Percentiles rank a stretch among this genome's conserved stretches.
These are phyloP conservation scores for Andrena minutula DNA, from an alignment of 2,888 invertebrate genomes.

Conservation along the genomic window DNA sequence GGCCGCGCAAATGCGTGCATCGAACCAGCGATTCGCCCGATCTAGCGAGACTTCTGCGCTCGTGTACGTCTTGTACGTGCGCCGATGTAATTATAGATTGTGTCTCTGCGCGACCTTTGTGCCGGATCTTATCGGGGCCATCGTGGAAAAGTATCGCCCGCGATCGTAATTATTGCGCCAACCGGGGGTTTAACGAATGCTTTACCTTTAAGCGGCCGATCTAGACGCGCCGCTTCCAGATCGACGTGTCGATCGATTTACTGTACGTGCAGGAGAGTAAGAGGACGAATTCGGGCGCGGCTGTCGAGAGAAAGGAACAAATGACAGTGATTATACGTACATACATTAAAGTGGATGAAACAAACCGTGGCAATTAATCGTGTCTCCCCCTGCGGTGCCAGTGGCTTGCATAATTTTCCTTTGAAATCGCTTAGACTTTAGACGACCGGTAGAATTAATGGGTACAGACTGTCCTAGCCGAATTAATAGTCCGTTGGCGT, in stretches of 20 bases:
- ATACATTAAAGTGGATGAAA: constrained; percentile 64
- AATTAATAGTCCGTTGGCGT: background rate
- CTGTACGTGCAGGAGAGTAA: constrained; percentile 12
- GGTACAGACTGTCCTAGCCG: constrained; percentile 1
- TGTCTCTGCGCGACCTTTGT: constrained; percentile 79
- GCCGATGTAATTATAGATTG: constrained; percentile 83
- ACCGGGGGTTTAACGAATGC: constrained; percentile 61
- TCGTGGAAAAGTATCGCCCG: constrained; percentile 70
- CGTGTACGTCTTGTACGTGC: constrained; percentile 57
- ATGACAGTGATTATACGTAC: constrained; percentile 61
- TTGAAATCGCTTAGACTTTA: constrained; percentile 26
- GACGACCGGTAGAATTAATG: background rate
- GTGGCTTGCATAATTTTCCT: constrained; percentile 43
- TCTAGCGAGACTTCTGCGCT: constrained; percentile 29
- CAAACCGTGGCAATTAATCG: constrained; percentile 68
- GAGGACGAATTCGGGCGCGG: constrained; percentile 69
- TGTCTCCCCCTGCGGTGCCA: constrained; percentile 31
- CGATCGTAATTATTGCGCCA: constrained; percentile 75
- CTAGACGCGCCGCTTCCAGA: constrained; percentile 57
- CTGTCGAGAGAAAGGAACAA: constrained; percentile 65
- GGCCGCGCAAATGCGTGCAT: constrained; percentile 52
- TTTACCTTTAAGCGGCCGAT: constrained; percentile 28
- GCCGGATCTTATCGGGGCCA: constrained; percentile 73
- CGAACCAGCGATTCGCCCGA: constrained; percentile 42
- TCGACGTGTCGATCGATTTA: constrained; percentile 64